Base-by-base conservation (phyloP, 2,113 vertebrate genomes). In the Phylloscopus trochiloides region DNA sequence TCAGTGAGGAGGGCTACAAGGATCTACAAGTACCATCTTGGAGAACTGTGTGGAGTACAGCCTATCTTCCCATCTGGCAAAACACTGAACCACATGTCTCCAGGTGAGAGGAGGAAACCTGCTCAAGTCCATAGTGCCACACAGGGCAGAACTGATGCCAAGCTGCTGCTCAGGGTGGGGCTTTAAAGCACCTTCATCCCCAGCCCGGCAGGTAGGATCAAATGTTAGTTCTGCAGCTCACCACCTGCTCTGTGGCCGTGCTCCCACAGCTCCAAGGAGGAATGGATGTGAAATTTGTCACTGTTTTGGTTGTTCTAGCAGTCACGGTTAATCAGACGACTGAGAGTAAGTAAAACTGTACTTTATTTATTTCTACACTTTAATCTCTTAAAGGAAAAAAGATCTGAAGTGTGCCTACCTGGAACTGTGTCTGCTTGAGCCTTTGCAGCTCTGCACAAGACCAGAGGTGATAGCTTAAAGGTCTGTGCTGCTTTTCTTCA, bases 271-370 rank as follows among this genome's bases (percentile, higher is more conserved):
- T 45, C 67, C 55, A 20, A 11, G 83, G 50, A 83, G 82, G 40
- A 82, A 98, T 98, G 98, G 93, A 85, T 84, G 61, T 72, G 26
- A 77, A 58, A 9, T 32, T 94, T 57, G 57, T 97, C 12, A 29
- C 72, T 5, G 34, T 96, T 21, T 0, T 96, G 61, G 82, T 82
- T 88, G 10, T 96, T 66, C 91, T 97, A 57, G 77, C 94, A 42
- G 88, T 96, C 7, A 18, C 18, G 0, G 54, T 95, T 71, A 61
- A 92, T 89, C 94, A 7, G 16, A 59, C 90, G 0, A 97, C 96
- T 6, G 92, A 97, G 61, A 98, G 98, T 98, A 96, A 98, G 98
- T 97, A 68, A 22, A 57, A 32, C 2, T 58, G 32, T 38, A 25
- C 38, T 71, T 77, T 57, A 36, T 26, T 42, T 89, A 9, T 59